Base-by-base conservation (phyloP, 2,113 vertebrate species). In the Anguilla rostrata region DNA sequence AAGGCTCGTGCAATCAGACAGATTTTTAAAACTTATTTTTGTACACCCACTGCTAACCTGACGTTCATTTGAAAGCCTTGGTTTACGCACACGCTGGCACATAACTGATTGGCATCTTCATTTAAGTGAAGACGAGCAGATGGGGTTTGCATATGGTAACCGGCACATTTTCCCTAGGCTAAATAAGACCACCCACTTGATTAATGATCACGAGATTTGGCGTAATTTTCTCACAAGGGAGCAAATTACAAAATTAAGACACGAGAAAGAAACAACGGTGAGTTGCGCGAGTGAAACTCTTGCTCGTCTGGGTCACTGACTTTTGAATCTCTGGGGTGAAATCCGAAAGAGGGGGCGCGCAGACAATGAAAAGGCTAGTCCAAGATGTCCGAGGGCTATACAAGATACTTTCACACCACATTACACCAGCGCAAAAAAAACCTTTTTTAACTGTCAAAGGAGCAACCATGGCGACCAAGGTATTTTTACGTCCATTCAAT, bases 391-490 rank as follows among this genome's bases (percentile, higher is more conserved):
- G 85, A 11, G 84, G 80, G 60, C 89, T 78, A 83, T 91, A 88
- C 91, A 91, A 93, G 89, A 85, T 75, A 82, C 83, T 90, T 86
- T 71, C 83, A 90, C 88, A 91, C 91, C 91, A 90, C 78, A 49
- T 93, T 92, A 92, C 87, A 26, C 29, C 86, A 80, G 89, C 85
- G 1, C 88, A 87, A 89, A 90, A 89, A 90, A 78, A 87, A 9
- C 84, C 86, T 87, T 91, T 91, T 90, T 89, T 87, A 89, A 91
- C 91, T 91, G 90, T 81, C 80, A 83, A 87, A 75, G 41, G 82
- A 87, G 88, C 92, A 92, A 93, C 92, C 91, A 92, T 91, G 90
- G 91, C 91, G 93, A 92, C 91, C 87, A 82, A 86, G 41, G 41
- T 49, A 22, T 82, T 53, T 46, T 18, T 82, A 39, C 91, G 90